Base-by-base conservation (phyloP, 2,113 vertebrate genomes). In the Microcebus murinus region DNA sequence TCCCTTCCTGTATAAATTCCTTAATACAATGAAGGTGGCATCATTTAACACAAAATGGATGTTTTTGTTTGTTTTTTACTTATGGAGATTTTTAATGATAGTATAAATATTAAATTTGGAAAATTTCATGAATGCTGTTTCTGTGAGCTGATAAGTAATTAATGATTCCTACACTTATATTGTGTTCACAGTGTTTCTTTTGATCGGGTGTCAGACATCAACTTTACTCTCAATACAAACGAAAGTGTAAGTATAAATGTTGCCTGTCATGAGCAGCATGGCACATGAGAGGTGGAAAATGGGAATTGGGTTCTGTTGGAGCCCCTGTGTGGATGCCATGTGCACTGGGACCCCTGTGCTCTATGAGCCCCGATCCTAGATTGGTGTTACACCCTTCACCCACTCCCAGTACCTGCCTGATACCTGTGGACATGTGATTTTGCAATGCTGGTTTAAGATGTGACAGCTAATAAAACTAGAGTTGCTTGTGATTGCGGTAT, bases 121-220 rank as follows among this genome's bases (percentile, higher is more conserved):
- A 48, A 61, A 23, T 81, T 80, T 87, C 2, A 23, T 57, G 15
- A 79, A 10, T 57, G 12, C n/a, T 70, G 8, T 86, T 88, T 92
- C 42, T 52, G 29, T 63, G 27, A 45, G 74, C 42, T 31, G 45
- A 3, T 63, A 39, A 27, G 12, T 87, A 29, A 94, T 74, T 96
- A 96, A 95, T 63, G 57, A 0, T 61, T 83, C 74, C n/a, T 96
- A 23, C 13, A 10, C 96, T 94, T 96, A 9, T 77, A 8, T 89
- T 96, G 95, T 94, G 36, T 98, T 99, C 98, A 73, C 99, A 99
- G 99, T 99, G 99, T 99, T 99, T 99, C 99, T 98, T 99, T 99
- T 99, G 99, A 99, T 99, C 99, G 99, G 87, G 99, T 99, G 97
- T 99, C 99, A 98, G 99, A 99, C 99, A 99, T 99, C 99, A 99